Percentiles rank a stretch among this genome's conserved stretches.
These are phyloP conservation scores for Campylomormyrus tamandua DNA, from an alignment of 2,113 vertebrate genomes.

Conservation along the genomic window DNA sequence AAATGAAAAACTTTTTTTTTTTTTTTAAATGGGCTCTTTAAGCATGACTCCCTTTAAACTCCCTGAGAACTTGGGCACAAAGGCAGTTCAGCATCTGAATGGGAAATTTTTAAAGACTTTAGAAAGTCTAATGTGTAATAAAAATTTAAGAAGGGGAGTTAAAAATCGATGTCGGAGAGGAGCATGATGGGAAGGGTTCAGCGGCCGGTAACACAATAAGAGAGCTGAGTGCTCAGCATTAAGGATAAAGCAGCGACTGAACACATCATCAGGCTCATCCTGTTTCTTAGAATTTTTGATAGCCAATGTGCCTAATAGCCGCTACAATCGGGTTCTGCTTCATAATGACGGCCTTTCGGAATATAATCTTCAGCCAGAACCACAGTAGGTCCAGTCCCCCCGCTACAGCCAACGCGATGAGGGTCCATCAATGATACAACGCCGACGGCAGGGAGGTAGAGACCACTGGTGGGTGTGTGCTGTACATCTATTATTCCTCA, in stretches of 20 bases:
- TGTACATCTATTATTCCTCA: not conserved
- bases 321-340: not conserved
- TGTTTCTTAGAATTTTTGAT: not conserved
- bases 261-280: not conserved
- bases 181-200: not conserved
- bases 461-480: not conserved
- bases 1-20: not conserved
- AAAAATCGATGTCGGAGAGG: not conserved
- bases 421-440: not conserved
- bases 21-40: not conserved
- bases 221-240: not conserved
- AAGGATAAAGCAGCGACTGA: not conserved
- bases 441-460: not conserved
- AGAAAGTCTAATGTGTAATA: conserved; percentile 4
- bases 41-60: not conserved
- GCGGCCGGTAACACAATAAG: not conserved
- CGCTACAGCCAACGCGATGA: not conserved
- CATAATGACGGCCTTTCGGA: not conserved
- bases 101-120: not conserved
- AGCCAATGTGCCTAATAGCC: not conserved
- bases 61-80: not conserved
- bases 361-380: not conserved
- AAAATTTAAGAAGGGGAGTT: conserved; percentile 1
- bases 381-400: not conserved
- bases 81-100: not conserved